A percentile compares a stretch with the other conserved stretches of the same genome.
These are phyloP conservation scores for Macrobrachium rosenbergii DNA, from an alignment of 1,140 invertebrate species.

Conservation along the genomic window DNA sequence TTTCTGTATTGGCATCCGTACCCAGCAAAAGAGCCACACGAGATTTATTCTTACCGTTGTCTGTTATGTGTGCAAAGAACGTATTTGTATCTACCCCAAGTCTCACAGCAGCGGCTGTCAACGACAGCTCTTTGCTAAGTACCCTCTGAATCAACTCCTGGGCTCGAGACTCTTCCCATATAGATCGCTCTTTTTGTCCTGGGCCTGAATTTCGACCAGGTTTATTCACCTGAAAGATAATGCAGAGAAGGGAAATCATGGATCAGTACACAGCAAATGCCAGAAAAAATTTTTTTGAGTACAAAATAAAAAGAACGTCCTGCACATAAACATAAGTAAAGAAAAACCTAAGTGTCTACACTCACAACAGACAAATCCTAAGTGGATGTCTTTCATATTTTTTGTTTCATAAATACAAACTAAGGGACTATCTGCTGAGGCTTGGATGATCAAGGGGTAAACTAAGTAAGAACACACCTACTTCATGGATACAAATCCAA, in stretches of 20 bases:
- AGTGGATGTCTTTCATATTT: too few relatives aligned
- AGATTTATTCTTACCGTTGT: conserved; percentile 65
- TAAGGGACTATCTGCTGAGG: too few relatives aligned
- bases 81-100: conserved; percentile 66
- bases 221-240: conserved; percentile 62
- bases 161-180: conserved; percentile 66
- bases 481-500: too few relatives aligned
- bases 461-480: too few relatives aligned
- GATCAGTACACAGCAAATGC: too few relatives aligned
- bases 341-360: too few relatives aligned
- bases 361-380: too few relatives aligned
- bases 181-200: conserved; percentile 55
- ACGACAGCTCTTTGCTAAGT: conserved; percentile 61
- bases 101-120: conserved; percentile 65
- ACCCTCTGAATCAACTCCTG: conserved; percentile 63
- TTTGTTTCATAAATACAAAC: too few relatives aligned
- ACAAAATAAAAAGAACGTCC: too few relatives aligned
- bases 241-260: not conserved
- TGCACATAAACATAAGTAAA: too few relatives aligned
- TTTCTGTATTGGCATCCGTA: conserved; percentile 29
- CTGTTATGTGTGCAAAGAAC: conserved; percentile 64
- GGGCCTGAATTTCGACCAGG: conserved; percentile 45
- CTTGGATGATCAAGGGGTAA: too few relatives aligned
- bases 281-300: too few relatives aligned
- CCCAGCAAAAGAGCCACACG: conserved; percentile 60